Conservation (phyloP, 2,888 invertebrate species). For the Platycheirus albimanus region DNA sequence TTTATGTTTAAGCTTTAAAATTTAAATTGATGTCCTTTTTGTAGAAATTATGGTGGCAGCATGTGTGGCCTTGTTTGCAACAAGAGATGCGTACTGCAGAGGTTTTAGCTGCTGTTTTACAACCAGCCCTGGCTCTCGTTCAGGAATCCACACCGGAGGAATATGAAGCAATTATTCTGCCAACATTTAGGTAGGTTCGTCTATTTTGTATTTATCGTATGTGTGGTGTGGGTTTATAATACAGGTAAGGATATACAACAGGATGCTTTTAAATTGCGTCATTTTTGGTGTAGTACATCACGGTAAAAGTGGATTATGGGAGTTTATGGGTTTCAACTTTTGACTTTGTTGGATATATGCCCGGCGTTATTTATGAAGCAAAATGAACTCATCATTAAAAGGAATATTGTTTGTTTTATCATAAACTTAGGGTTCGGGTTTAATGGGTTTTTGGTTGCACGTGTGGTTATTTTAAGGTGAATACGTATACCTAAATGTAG, state of each 20-base stretch:
- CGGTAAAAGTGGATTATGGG: constrained; percentile 21
- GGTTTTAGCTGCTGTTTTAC: constrained; percentile 92
- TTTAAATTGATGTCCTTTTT: constrained; percentile 76
- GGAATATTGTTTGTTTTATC: constrained; percentile 3
- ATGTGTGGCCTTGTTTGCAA: constrained; percentile 95
- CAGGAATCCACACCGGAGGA: constrained; percentile 91
- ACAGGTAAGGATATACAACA: background rate
- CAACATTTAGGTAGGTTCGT: constrained; percentile 89
- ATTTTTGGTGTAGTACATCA: constrained; percentile 17
- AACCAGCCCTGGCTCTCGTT: constrained; percentile 92
- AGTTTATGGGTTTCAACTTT: constrained; percentile 38
- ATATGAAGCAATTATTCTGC: constrained; percentile 91
- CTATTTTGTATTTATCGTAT: background rate
- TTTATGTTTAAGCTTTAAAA: constrained; percentile 6
- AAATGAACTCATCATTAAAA: constrained; percentile 45
- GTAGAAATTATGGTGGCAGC: constrained; percentile 97
- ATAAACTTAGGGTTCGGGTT: no score
- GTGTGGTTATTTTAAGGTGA: background rate
- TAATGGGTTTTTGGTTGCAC: constrained; percentile 10
- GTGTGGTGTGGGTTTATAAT: no score
- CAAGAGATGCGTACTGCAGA: constrained; percentile 93
- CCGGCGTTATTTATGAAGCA: constrained; percentile 26
- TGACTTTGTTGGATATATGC: constrained; percentile 25
- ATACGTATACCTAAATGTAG: background rate
- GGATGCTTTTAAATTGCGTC: constrained; percentile 17